phyloP scores from a whole-genome alignment of 1,140 invertebrate genomes.

The Nephotettix cincticeps region DNA sequence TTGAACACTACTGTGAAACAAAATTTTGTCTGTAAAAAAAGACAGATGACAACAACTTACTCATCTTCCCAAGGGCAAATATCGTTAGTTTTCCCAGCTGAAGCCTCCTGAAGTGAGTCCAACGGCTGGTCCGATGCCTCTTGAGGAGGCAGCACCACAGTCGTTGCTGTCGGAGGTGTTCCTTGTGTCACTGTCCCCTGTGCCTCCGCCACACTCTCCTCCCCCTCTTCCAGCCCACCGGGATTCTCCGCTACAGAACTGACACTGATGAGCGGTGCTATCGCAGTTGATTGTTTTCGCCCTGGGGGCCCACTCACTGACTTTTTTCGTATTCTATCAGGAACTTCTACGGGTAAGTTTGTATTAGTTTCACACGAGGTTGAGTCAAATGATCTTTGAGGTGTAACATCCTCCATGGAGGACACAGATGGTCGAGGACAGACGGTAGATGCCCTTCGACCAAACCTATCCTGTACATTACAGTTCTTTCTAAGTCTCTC shows the following conservation, averaged over 20 bases:
- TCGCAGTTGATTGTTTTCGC: conserved; percentile 41
- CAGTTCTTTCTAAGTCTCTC: conserved; percentile 45
- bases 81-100: conserved; percentile 62
- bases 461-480: conserved; percentile 27
- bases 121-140: too few species aligned
- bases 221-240: conserved; percentile 42
- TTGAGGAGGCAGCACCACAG: too few species aligned
- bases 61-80: conserved; percentile 88
- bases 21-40: too few species aligned
- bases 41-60: conserved; percentile 70
- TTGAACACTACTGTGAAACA: too few species aligned
- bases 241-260: conserved; percentile 65
- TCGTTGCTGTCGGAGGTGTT: too few species aligned
- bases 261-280: conserved; percentile 68
- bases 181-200: too few species aligned
- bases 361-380: conserved; percentile 39
- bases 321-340: conserved; percentile 33
- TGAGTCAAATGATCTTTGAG: conserved; percentile 49
- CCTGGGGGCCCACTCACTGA: conserved; percentile 26
- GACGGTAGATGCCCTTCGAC: conserved; percentile 6
- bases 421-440: conserved; percentile 31
- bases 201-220: conserved; percentile 31
- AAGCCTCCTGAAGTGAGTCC: conserved; percentile 8
- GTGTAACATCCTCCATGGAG: conserved; percentile 39
- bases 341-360: conserved; percentile 36